Evolutionary conservation across 2,888 invertebrate species (phyloP).

Genomic region (Anorthoa munda): DNA sequence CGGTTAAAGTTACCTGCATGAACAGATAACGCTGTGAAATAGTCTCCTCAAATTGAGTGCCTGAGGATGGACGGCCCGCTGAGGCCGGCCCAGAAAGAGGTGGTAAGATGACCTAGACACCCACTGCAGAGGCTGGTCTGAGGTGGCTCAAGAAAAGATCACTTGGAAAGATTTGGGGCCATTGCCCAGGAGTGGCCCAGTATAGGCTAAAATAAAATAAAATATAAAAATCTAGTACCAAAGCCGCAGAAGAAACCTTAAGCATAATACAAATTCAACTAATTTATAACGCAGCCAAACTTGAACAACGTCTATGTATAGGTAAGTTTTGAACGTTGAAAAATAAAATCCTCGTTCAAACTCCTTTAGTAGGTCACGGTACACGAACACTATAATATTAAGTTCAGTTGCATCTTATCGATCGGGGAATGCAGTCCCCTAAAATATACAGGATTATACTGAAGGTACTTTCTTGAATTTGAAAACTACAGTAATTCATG

Average conservation of each 20-base stretch:
- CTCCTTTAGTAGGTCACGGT: conserved; percentile 71
- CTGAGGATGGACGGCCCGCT: too few species aligned
- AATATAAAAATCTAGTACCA: not conserved
- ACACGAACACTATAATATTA: conserved; percentile 74
- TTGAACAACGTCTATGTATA: not conserved
- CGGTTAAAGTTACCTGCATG: too few species aligned
- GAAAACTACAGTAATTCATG: not conserved
- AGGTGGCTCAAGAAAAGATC: too few species aligned
- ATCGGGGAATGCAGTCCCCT: conserved; percentile 78
- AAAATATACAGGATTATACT: conserved; percentile 67
- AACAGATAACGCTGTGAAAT: too few species aligned
- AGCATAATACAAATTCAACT: not conserved
- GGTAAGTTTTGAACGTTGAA: conserved; percentile 25
- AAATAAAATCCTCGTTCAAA: conserved; percentile 47
- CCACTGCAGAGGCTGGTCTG: too few species aligned
- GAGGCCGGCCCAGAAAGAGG: too few species aligned
- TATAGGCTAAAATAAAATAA: not conserved
- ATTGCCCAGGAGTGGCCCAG: too few species aligned
- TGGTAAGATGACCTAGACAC: too few species aligned
- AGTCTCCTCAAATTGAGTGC: too few species aligned
- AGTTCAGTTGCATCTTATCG: conserved; percentile 73
- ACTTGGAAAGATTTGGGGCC: too few species aligned
- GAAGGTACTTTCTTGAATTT: too few species aligned
- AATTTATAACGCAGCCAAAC: conserved; percentile 4
- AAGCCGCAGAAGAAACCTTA: conserved; percentile 6